Base-by-base conservation (phyloP, 2,113 vertebrate species). In the Seriola rivoliana region DNA sequence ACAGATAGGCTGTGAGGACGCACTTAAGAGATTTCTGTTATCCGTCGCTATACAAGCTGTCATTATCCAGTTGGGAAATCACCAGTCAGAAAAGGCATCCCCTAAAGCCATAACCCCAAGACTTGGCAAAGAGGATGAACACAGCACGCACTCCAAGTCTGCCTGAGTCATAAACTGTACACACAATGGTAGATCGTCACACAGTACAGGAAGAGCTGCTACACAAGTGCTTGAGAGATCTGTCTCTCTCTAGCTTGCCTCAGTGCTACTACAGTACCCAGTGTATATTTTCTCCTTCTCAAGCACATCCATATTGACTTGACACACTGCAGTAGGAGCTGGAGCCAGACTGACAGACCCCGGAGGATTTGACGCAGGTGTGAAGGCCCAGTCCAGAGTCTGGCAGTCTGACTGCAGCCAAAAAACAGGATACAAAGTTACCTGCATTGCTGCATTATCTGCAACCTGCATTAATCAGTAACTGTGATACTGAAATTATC, bases 1-100 rank as follows among this genome's bases (percentile, higher is more conserved):
- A 59, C 55, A 67, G 80, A 80, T 84, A 69, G 87, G 59, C 80
- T 58, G 60, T 32, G 52, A 85, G 80, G 80, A 89, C 63, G 64
- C 81, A 80, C 91, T 89, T 85, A 85, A 84, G 92, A 87, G 82
- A 91, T 89, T 80, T 89, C 70, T 75, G 85, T 84, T 81, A 84
- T 92, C 83, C 75, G 52, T 75, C 34, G 21, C 80, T 66, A 75
- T 68, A 88, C 75, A 88, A 84, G 80, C 83, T 69, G 87, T 71
- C 81, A 68, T 91, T 89, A 91, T 90, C 86, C 83, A 55, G 74
- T 65, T 13, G 67, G 64, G 75, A 76, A 82, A 85, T 74, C 85
- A 79, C 69, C 54, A 63, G 80, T 71, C 58, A 77, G 75, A 71
- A 48, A 71, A 44, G 76, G 77, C 57, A 54, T 57, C 46, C 75